Percentiles rank a stretch among this genome's conserved stretches.
phyloP scores from a whole-genome alignment of 1,140 invertebrate genomes.

The Penaeus vannamei region DNA sequence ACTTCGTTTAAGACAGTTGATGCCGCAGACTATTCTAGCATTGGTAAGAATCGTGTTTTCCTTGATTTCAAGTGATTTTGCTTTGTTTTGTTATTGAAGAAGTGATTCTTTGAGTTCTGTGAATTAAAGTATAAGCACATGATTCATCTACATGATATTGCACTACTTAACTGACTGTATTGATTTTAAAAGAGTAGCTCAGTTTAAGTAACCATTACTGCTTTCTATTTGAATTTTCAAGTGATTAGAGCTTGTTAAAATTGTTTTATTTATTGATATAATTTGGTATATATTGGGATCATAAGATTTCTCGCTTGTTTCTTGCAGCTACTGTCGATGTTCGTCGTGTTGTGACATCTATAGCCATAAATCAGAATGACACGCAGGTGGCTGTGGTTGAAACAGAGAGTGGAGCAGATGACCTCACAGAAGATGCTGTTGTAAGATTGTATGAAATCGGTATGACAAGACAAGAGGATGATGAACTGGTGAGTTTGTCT shows the following conservation, averaged over 20 bases:
- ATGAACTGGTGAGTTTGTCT: constrained; percentile 76
- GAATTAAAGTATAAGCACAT: too few species aligned
- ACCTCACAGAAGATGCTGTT: constrained; percentile 82
- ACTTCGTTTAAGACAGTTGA: constrained; percentile 96
- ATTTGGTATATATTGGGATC: constrained; percentile 70
- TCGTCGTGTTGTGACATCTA: constrained; percentile 72
- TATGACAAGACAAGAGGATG: constrained; percentile 79
- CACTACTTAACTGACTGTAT: too few species aligned
- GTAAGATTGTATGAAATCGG: constrained; percentile 88
- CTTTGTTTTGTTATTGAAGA: neutral
- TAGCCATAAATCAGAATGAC: constrained; percentile 82
- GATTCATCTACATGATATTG: too few species aligned
- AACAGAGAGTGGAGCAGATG: constrained; percentile 80
- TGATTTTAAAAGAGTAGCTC: too few species aligned
- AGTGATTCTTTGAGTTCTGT: neutral
- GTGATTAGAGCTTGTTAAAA: constrained; percentile 17
- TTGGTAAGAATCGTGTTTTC: constrained; percentile 77
- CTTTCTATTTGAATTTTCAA: too few species aligned
- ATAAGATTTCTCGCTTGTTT: constrained; percentile 76
- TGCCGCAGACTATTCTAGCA: constrained; percentile 92
- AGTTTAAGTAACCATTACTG: too few species aligned
- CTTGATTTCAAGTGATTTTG: constrained; percentile 19
- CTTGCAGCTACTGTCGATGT: constrained; percentile 68
- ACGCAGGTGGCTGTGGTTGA: constrained; percentile 88
- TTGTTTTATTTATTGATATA: neutral